A percentile compares a stretch with the other conserved stretches of the same genome.
Evolutionary conservation across 2,888 invertebrate genomes (phyloP).

Genomic region (Agrotis clavis): DNA sequence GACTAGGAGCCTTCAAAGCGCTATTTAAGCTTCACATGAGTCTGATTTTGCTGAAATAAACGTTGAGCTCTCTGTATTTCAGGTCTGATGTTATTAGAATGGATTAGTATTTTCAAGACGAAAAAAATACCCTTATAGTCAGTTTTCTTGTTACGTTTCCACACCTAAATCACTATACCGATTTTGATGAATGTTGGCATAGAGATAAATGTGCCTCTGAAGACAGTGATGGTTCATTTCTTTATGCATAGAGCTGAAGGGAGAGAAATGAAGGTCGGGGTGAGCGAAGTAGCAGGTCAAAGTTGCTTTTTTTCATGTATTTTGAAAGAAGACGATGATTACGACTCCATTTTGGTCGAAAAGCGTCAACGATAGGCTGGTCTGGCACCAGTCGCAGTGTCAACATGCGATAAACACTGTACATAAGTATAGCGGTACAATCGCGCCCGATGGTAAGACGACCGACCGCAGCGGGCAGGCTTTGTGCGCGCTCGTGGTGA

Average conservation of each 20-base stretch:
- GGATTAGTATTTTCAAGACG: neutral
- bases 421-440: conserved; percentile 74
- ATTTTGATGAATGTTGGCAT: too few relatives aligned
- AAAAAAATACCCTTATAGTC: too few relatives aligned
- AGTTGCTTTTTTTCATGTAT: too few relatives aligned
- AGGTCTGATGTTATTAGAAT: conserved; percentile 14
- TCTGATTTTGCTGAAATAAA: conserved; percentile 48
- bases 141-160: too few relatives aligned
- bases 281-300: too few relatives aligned
- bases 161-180: too few relatives aligned
- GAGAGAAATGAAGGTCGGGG: too few relatives aligned
- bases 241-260: too few relatives aligned
- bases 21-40: conserved; percentile 32
- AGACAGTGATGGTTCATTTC: too few relatives aligned
- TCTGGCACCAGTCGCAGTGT: conserved; percentile 53
- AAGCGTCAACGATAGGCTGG: conserved; percentile 33
- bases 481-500: conserved; percentile 87
- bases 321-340: neutral
- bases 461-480: conserved; percentile 88
- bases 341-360: conserved; percentile 25
- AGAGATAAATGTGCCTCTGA: too few relatives aligned
- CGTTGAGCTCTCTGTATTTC: conserved; percentile 24
- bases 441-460: conserved; percentile 86
- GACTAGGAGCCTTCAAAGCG: conserved; percentile 44
- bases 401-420: conserved; percentile 67